Conservation (phyloP, 2,113 vertebrate species). For the Nansenia antarctica region DNA sequence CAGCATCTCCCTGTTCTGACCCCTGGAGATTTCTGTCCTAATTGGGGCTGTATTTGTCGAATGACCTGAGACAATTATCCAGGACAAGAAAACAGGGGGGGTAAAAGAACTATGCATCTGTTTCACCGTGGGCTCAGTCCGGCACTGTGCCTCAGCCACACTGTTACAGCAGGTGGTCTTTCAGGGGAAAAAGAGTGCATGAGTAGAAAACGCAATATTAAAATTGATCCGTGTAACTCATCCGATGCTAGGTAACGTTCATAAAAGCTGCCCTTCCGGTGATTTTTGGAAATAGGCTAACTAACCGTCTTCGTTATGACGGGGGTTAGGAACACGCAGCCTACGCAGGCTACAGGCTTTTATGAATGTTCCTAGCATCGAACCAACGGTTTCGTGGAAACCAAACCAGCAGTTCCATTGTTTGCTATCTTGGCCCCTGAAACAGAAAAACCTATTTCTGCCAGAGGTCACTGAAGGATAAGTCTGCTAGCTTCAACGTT, state of each 20-base stretch:
- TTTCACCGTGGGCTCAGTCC: conserved; percentile 1
- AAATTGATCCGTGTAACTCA: conserved; percentile 5
- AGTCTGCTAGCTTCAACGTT: neutral
- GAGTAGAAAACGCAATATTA: neutral
- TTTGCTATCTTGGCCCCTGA: neutral
- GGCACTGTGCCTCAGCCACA: neutral
- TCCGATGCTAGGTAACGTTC: neutral
- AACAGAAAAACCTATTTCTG: neutral
- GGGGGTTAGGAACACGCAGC: too few relatives aligned
- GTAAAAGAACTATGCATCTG: neutral
- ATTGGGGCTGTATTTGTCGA: neutral
- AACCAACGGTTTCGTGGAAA: neutral
- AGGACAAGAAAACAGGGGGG: neutral
- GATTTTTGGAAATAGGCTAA: neutral
- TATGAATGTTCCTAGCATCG: neutral
- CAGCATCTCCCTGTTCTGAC: neutral
- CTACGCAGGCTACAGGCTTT: too few relatives aligned
- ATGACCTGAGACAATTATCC: neutral
- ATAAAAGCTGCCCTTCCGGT: neutral
- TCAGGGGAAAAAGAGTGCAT: neutral
- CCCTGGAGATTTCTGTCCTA: neutral
- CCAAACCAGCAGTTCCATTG: neutral
- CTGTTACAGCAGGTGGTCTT: neutral
- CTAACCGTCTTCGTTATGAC: too few relatives aligned
- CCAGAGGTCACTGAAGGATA: conserved; percentile 8